phyloP scores from a whole-genome alignment of 2,797 vertebrate species.

The Odontamblyopus lacepedii region DNA sequence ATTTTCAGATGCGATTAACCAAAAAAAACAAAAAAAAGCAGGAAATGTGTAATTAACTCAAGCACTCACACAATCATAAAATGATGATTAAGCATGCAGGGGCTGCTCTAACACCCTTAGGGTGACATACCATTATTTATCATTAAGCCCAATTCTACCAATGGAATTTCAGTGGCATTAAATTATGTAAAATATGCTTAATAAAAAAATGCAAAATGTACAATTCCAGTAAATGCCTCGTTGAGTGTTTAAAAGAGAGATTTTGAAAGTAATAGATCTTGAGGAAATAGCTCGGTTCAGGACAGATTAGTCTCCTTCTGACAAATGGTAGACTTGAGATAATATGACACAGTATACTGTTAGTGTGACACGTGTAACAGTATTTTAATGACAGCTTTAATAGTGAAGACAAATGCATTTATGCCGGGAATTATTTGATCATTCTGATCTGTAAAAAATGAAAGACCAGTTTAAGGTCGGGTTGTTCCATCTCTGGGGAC shows the following conservation, averaged over 20 bases:
- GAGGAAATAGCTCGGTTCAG: neutral
- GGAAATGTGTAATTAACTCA: neutral
- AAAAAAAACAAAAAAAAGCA: constrained; percentile 6
- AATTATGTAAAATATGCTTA: neutral
- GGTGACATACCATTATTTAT: constrained; percentile 10
- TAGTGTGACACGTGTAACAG: neutral
- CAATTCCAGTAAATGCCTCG: neutral
- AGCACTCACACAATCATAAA: constrained; percentile 8
- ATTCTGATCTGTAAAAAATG: constrained; percentile 32
- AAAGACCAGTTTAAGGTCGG: constrained; percentile 51
- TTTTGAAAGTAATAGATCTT: neutral
- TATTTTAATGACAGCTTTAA: neutral
- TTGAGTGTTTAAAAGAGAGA: neutral
- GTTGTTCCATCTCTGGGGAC: constrained; percentile 48
- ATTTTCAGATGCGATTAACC: neutral
- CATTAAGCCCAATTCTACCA: constrained; percentile 7
- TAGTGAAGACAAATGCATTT: constrained; percentile 9
- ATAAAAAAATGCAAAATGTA: neutral
- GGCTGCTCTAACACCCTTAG: neutral
- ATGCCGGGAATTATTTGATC: constrained; percentile 14
- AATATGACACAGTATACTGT: neutral
- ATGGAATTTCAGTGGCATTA: neutral
- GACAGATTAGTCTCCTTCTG: neutral
- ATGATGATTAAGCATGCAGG: constrained; percentile 2
- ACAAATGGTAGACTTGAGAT: constrained; percentile 2